Percentiles rank a stretch among this genome's conserved stretches.
These are phyloP conservation scores for Tragulus kanchil DNA, from an alignment of 2,113 vertebrate species.

Conservation along the genomic window DNA sequence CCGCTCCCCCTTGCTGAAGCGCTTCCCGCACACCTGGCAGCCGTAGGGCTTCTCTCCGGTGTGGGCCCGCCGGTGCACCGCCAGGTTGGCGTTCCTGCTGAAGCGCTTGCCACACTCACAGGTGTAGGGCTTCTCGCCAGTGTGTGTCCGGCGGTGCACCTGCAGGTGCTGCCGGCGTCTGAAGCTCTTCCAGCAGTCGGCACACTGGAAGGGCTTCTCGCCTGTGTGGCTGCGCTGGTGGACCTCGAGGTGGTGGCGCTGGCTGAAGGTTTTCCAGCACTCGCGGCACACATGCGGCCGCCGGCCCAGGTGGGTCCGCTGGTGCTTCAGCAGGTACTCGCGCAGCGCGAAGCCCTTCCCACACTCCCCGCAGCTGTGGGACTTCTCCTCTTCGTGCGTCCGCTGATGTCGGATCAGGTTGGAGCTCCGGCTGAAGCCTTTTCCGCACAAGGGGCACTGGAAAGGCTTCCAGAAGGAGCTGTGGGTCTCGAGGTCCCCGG, in stretches of 20 bases:
- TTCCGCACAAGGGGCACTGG: slow-evolving; percentile 75
- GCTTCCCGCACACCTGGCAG: slow-evolving; percentile 80
- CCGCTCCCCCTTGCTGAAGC: slow-evolving; percentile 80
- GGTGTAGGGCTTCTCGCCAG: slow-evolving; percentile 82
- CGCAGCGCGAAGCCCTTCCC: slow-evolving; percentile 71
- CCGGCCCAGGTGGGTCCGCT: slow-evolving; percentile 83
- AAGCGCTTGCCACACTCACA: slow-evolving; percentile 84
- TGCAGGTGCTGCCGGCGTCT: slow-evolving; percentile 81
- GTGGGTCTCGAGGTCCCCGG: slow-evolving; percentile 15
- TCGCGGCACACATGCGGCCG: slow-evolving; percentile 79
- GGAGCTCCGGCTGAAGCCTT: slow-evolving; percentile 78
- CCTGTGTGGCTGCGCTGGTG: slow-evolving; percentile 81
- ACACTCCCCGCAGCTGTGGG: slow-evolving; percentile 44
- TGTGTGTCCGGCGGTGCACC: slow-evolving; percentile 83
- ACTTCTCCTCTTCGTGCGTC: slow-evolving; percentile 64
- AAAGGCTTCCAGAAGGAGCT: slow-evolving; percentile 78
- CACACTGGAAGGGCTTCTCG: slow-evolving; percentile 81
- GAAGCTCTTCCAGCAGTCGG: slow-evolving; percentile 83
- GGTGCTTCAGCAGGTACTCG: slow-evolving; percentile 84
- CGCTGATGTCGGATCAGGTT: slow-evolving; percentile 74
- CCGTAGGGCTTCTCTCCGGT: slow-evolving; percentile 80
- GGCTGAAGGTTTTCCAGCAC: slow-evolving; percentile 85
- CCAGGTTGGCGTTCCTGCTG: slow-evolving; percentile 78
- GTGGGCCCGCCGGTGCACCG: slow-evolving; percentile 72
- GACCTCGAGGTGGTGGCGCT: slow-evolving; percentile 79